phyloP scores from a whole-genome alignment of 2,888 invertebrate species.

The Elysia crispata region DNA sequence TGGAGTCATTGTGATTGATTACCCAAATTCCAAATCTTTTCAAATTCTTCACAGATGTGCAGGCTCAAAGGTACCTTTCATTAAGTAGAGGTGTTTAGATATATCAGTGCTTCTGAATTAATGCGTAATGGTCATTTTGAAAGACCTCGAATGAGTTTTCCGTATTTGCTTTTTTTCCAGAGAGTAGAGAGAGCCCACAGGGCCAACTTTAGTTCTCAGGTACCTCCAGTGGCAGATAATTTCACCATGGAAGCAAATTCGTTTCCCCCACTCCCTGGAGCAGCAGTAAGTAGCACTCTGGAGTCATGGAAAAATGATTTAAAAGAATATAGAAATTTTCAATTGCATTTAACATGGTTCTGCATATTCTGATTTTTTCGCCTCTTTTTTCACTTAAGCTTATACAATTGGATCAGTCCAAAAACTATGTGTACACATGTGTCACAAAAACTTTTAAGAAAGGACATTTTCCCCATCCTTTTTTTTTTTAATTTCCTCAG shows the following conservation, averaged over 20 bases:
- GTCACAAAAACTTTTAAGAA: neutral
- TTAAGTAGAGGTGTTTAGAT: no score
- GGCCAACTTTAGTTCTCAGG: constrained; percentile 42
- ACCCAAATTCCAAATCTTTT: no score
- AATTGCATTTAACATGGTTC: neutral
- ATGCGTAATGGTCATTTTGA: neutral
- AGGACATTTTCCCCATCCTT: neutral
- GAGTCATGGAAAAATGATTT: no score
- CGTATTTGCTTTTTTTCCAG: constrained; percentile 2
- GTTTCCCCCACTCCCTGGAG: constrained; percentile 48
- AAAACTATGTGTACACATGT: neutral
- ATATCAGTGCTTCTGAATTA: no score
- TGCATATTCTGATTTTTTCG: neutral
- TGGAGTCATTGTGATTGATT: no score
- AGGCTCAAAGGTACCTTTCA: no score
- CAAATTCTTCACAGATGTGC: no score
- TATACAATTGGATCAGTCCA: neutral
- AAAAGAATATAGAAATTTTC: neutral
- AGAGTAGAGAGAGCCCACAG: constrained; percentile 38
- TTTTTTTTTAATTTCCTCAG: neutral
- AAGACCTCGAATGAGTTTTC: neutral
- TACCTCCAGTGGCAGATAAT: constrained; percentile 43
- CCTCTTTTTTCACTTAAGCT: neutral
- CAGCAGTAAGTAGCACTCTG: constrained; percentile 19
- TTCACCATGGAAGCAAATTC: constrained; percentile 50